These are phyloP conservation scores for Ptilonorhynchus violaceus DNA, from an alignment of 2,113 vertebrate species.

Conservation along the genomic window DNA sequence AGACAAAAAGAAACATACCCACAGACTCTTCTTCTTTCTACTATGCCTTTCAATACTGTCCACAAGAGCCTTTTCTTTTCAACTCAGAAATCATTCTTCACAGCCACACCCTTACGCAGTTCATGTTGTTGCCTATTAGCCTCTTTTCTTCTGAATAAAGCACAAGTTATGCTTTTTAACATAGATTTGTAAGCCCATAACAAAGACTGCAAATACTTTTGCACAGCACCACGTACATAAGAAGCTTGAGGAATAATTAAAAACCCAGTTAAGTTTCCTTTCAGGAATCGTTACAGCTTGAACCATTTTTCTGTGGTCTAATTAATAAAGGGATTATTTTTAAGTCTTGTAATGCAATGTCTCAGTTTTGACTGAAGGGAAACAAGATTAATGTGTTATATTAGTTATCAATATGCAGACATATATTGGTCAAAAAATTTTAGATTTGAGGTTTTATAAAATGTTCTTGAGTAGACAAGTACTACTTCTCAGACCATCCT, in stretches of 20 bases:
- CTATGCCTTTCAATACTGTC: background rate
- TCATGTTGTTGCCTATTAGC: background rate
- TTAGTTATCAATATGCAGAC: background rate
- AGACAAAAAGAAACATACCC: background rate
- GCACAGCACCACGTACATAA: background rate
- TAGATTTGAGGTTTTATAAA: background rate
- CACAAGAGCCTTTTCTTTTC: background rate
- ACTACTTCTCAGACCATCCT: background rate
- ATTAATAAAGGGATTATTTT: background rate
- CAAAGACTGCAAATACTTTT: background rate
- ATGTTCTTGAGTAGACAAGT: background rate
- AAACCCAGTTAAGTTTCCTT: background rate
- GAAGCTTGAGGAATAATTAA: background rate
- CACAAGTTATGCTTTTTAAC: background rate
- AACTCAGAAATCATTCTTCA: background rate
- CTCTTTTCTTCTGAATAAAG: background rate
- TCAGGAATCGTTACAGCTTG: background rate
- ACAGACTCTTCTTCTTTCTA: background rate
- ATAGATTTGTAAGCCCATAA: background rate
- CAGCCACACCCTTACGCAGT: background rate
- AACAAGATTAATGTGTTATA: background rate
- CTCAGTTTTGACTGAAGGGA: background rate
- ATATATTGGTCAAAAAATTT: background rate
- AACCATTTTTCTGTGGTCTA: background rate
- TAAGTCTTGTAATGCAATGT: background rate